Evolutionary conservation across 1,140 invertebrate species (phyloP), one percentile per base, ranked within the genome.

Genomic region (Dinoponera quadriceps): DNA sequence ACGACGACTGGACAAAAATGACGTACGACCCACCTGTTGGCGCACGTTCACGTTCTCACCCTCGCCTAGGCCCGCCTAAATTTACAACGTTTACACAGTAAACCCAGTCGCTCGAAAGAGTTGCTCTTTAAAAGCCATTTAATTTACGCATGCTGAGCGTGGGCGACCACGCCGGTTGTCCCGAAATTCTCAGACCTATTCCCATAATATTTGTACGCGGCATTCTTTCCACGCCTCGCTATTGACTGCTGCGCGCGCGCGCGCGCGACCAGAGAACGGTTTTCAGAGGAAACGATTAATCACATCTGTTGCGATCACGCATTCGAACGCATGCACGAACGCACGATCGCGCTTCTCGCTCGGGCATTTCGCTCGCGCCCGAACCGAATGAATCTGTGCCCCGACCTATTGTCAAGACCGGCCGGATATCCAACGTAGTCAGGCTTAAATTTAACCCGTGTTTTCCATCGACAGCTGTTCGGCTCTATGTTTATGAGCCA

Each of bases 381-480:
- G 44, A 73, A 44, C 69, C 33, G 22, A n/a, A 54, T 44, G 44
- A 82, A 78, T 29, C 54, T 20, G 51, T 18, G 51, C 62, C 16
- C 68, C 69, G 29, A 20, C 22, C 82, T 66, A 86, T 88, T 88
- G 87, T 88, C 66, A 57, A 81, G 65, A 85, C 54, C 49, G 44
- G n/a, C 60, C n/a, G 83, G 48, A 83, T 83, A 69, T 72, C 66
- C 74, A 68, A 85, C 75, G 54, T 27, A 66, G 87, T 89, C 86
- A 88, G 60, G 75, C 85, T 91, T 93, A 94, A 92, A 92, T 92
- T 91, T 93, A 93, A 91, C 90, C 74, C 89, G 85, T 91, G 90
- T 93, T 93, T 93, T 91, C 91, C 89, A 93, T 93, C 92, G 91
- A 93, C 91, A 94, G 93, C 91, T 92, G 92, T 91, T 92, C 88